Base-by-base conservation (phyloP, 2,888 invertebrate species). In the Cremastinae sp. region DNA sequence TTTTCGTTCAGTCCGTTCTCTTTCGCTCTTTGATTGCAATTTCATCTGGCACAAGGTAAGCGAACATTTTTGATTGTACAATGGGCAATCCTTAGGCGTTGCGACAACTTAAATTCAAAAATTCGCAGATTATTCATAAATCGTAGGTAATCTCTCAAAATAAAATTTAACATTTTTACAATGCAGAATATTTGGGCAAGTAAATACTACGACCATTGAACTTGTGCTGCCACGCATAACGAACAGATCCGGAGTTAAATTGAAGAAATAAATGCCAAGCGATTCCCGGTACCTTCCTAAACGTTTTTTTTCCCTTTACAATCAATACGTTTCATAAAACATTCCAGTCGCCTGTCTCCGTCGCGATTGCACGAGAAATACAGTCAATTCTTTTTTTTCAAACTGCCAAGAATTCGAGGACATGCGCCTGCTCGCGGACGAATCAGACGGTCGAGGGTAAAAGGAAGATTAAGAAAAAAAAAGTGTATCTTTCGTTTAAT, bases 301-400 rank as follows among this genome's bases (percentile, higher is more conserved):
- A 58, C 28, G 5, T 28, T 28, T 28, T 28, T 28, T 28, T 3
- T 28, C 28, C 5, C 5, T 28, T 28, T 5, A 28, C 28, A 28
- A 28, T 28, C 28, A 28, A 28, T 28, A 28, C 28, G 5, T 5
- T 28, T 28, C 28, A 5, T 28, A 28, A 28, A 28, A 3, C 28
- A 28, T 28, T 14, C 12, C 43, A 56, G 45, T 41, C 37, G 39
- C 28, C 55, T 9, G 59, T 43, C 37, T 58, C 73, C 45, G 49
- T 56, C 65, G 51, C 64, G 66, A 71, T 69, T 47, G 64, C 68
- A 68, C 71, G 69, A 68, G 53, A 47, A 66, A 70, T 51, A 55
- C 37, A 37, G 12, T 28, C 28, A 45, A 4, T 53, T n/a, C n/a
- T 5, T 37, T 56, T 14, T 58, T 45, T 20, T 22, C 20, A 18